Conservation (phyloP, 2,888 invertebrate genomes). For the Amphipoea lucens region DNA sequence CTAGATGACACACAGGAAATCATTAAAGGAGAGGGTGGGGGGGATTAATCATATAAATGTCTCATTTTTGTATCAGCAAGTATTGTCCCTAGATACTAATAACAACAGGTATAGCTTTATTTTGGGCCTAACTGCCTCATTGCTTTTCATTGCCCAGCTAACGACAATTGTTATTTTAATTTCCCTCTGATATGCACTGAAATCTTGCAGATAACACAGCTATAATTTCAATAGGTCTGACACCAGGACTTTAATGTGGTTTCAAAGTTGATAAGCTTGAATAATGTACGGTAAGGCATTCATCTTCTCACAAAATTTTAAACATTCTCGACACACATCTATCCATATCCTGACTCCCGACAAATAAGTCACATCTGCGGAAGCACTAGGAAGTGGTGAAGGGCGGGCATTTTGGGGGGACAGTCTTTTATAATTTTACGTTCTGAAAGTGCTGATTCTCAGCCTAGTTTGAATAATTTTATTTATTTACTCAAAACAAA, state of each 20-base stretch:
- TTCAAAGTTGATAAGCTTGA: neutral
- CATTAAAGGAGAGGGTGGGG: no score
- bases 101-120: slow-evolving; percentile 28
- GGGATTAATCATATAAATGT: neutral
- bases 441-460: no score
- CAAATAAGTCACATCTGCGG: no score
- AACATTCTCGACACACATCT: no score
- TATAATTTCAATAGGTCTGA: slow-evolving; percentile 6
- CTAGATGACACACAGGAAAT: neutral
- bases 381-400: no score
- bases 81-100: neutral
- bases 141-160: slow-evolving; percentile 47
- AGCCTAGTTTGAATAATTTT: no score
- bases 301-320: no score
- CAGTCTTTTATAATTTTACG: no score
- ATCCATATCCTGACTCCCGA: no score
- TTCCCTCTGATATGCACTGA: slow-evolving; percentile 32
- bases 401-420: no score
- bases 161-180: slow-evolving; percentile 50
- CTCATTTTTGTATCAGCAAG: neutral
- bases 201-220: slow-evolving; percentile 50
- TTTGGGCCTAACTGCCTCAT: slow-evolving; percentile 41
- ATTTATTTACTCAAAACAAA: no score
- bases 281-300: no score
- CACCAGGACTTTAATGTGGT: neutral